Evolutionary conservation across 2,888 invertebrate species (phyloP).

Genomic region (Tineola bisselliella): DNA sequence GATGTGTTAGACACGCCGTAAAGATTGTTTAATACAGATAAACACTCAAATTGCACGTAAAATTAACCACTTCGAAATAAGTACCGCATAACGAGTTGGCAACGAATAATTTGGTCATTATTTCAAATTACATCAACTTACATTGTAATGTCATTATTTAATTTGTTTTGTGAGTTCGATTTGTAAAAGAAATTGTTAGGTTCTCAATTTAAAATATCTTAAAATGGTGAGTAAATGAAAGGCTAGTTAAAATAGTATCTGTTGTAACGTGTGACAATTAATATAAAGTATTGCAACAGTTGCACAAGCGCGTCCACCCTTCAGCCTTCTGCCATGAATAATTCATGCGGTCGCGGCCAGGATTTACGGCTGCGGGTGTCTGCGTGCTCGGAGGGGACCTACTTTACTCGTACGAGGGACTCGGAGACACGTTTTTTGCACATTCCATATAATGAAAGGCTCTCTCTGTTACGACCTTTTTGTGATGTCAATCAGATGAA

Average conservation of each 20-base stretch:
- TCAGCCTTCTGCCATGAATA: slow-evolving; percentile 39
- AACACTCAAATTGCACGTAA: not conserved
- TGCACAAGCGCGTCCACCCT: not conserved
- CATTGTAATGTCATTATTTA: too few relatives aligned
- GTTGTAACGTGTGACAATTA: not conserved
- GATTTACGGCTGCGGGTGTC: slow-evolving; percentile 19
- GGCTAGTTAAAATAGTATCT: not conserved
- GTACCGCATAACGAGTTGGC: too few relatives aligned
- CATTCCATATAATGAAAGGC: slow-evolving; percentile 47
- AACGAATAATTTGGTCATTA: too few relatives aligned
- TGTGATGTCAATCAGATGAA: slow-evolving; percentile 56
- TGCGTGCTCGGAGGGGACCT: slow-evolving; percentile 22
- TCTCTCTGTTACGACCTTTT: slow-evolving; percentile 43
- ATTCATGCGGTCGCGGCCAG: slow-evolving; percentile 29
- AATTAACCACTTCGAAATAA: not conserved
- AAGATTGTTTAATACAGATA: not conserved
- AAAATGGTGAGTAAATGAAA: not conserved
- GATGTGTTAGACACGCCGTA: not conserved
- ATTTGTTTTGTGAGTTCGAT: too few relatives aligned
- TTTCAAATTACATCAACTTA: too few relatives aligned
- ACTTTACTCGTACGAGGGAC: slow-evolving; percentile 19
- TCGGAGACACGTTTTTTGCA: slow-evolving; percentile 36
- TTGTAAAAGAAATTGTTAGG: too few relatives aligned
- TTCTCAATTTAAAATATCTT: too few relatives aligned
- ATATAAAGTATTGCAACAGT: slow-evolving; percentile 6